phyloP scores from a whole-genome alignment of 2,113 vertebrate species.

The Oreotragus oreotragus region DNA sequence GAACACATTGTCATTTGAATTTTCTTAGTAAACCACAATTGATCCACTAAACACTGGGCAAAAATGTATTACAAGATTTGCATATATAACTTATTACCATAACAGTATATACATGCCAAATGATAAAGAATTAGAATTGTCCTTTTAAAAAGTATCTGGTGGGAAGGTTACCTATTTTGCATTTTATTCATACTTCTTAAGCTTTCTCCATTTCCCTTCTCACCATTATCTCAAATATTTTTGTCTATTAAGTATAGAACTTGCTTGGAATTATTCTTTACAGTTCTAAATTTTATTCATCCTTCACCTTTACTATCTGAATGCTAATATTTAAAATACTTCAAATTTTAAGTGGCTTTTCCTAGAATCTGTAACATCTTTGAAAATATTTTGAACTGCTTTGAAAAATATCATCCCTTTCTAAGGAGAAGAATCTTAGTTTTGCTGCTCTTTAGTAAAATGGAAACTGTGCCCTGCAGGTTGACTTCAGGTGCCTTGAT shows the following conservation, averaged over 20 bases:
- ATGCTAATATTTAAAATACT: background rate
- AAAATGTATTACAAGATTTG: background rate
- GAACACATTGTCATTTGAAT: background rate
- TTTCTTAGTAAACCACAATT: background rate
- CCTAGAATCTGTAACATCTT: background rate
- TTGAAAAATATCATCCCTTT: background rate
- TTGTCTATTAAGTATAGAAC: background rate
- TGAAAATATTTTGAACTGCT: background rate
- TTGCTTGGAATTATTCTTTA: background rate
- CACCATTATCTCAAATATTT: background rate
- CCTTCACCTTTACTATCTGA: background rate
- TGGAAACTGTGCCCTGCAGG: background rate
- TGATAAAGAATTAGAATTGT: background rate
- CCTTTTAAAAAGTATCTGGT: background rate
- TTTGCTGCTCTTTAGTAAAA: background rate
- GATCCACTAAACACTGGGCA: background rate
- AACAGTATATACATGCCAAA: background rate
- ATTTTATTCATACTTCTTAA: background rate
- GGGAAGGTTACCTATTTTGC: background rate
- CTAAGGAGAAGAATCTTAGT: background rate
- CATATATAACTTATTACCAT: background rate
- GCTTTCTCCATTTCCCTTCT: background rate
- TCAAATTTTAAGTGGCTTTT: background rate
- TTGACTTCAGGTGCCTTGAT: background rate
- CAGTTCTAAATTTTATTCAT: background rate